Evolutionary conservation across 2,113 vertebrate genomes (phyloP).

Genomic region (Colistium nudipinnis): DNA sequence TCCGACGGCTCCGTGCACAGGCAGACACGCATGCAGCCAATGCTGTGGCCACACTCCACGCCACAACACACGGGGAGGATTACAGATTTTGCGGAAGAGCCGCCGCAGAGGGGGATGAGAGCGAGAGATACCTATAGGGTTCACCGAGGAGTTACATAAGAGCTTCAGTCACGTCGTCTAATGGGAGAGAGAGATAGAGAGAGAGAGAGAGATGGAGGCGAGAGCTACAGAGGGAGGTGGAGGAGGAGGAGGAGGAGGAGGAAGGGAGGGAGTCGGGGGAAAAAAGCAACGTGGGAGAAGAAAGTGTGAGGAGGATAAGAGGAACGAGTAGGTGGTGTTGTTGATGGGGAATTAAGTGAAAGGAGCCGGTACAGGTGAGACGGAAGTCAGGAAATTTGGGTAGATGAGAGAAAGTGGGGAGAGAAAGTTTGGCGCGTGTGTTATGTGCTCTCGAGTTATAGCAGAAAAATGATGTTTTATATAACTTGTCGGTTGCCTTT

Average conservation of each 20-base stretch:
- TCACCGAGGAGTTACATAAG: conserved; percentile 52
- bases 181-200: conserved; percentile 37
- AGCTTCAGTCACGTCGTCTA: conserved; percentile 32
- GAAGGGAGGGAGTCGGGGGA: conserved; percentile 41
- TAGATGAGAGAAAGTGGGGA: background rate
- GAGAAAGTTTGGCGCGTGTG: no score
- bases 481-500: no score
- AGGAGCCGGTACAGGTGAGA: conserved; percentile 31
- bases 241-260: conserved; percentile 16
- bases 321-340: conserved; percentile 40
- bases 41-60: background rate
- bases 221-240: conserved; percentile 36
- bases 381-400: conserved; percentile 8
- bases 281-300: conserved; percentile 47
- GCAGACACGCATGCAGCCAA: background rate
- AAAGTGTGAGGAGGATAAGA: conserved; percentile 49
- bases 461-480: no score
- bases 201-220: conserved; percentile 33
- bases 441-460: no score
- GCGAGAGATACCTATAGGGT: conserved; percentile 46
- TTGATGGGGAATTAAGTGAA: conserved; percentile 39
- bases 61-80: background rate
- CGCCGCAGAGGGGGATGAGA: conserved; percentile 8
- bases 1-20: conserved; percentile 3
- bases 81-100: conserved; percentile 19